phyloP scores from a whole-genome alignment of 1,140 invertebrate species.

The Macrosteles quadrilineatus region DNA sequence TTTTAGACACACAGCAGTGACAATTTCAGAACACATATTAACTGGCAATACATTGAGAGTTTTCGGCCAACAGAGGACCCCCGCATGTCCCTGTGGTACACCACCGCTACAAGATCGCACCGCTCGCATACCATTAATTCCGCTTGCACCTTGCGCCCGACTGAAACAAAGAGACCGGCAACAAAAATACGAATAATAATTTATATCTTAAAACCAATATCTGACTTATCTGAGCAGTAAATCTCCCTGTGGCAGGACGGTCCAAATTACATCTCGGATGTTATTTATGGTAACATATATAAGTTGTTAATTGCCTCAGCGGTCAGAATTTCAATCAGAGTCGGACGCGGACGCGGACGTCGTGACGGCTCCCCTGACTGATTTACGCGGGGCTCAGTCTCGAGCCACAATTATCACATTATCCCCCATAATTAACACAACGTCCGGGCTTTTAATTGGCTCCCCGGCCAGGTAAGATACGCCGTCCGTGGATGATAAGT shows the following conservation, averaged over 20 bases:
- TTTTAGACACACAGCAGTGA: too few species aligned
- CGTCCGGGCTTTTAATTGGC: slow-evolving; percentile 14
- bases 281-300: slow-evolving; percentile 33
- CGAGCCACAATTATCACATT: slow-evolving; percentile 25
- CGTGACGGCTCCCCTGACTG: slow-evolving; percentile 20
- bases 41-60: too few species aligned
- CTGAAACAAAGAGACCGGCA: slow-evolving; percentile 12
- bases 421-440: slow-evolving; percentile 23
- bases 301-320: slow-evolving; percentile 20
- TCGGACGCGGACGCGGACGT: too few species aligned
- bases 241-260: slow-evolving; percentile 12
- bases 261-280: slow-evolving; percentile 22
- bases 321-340: slow-evolving; percentile 30
- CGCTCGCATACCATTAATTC: background rate
- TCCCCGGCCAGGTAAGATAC: slow-evolving; percentile 11
- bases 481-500: background rate
- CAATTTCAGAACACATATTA: too few species aligned
- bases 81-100: background rate
- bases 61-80: too few species aligned
- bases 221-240: slow-evolving; percentile 27
- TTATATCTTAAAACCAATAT: slow-evolving; percentile 29
- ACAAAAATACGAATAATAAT: slow-evolving; percentile 19
- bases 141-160: background rate
- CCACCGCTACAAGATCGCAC: background rate
- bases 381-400: slow-evolving; percentile 12